phyloP scores from a whole-genome alignment of 2,797 vertebrate genomes.

The Xyrichtys novacula region DNA sequence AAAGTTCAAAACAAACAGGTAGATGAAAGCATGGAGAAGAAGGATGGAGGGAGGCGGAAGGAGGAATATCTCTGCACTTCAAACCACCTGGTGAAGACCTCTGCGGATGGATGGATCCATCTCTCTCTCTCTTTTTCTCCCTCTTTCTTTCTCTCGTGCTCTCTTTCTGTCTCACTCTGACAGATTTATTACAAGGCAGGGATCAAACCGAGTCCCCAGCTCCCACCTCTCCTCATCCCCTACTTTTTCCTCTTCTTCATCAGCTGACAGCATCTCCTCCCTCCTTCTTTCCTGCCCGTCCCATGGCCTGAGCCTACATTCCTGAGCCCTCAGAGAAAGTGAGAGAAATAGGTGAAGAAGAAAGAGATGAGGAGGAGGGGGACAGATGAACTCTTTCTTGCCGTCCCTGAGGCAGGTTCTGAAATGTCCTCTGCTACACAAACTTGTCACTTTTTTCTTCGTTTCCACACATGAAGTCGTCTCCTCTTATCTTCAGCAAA shows the following conservation, averaged over 20 bases:
- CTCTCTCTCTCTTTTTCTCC: constrained; percentile 18
- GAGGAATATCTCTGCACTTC: constrained; percentile 52
- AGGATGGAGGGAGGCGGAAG: constrained; percentile 20
- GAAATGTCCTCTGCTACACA: constrained; percentile 35
- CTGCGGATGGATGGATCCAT: constrained; percentile 54
- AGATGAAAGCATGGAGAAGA: constrained; percentile 25
- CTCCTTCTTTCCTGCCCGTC: constrained; percentile 33
- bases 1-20: constrained; percentile 31
- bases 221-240: constrained; percentile 59
- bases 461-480: constrained; percentile 14
- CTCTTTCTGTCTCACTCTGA: constrained; percentile 71
- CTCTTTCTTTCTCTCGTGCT: constrained; percentile 39
- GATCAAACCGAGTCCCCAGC: constrained; percentile 70
- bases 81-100: constrained; percentile 72
- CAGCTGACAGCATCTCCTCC: constrained; percentile 64
- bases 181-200: constrained; percentile 78
- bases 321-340: constrained; percentile 41
- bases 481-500: constrained; percentile 38
- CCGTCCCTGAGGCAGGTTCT: constrained; percentile 51
- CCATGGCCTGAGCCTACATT: constrained; percentile 43
- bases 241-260: constrained; percentile 59
- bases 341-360: constrained; percentile 36
- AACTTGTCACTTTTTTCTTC: constrained; percentile 18
- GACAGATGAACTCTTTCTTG: constrained; percentile 26
- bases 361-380: constrained; percentile 22